Evolutionary conservation across 2,113 vertebrate genomes (phyloP).

Genomic region (Thymallus thymallus): DNA sequence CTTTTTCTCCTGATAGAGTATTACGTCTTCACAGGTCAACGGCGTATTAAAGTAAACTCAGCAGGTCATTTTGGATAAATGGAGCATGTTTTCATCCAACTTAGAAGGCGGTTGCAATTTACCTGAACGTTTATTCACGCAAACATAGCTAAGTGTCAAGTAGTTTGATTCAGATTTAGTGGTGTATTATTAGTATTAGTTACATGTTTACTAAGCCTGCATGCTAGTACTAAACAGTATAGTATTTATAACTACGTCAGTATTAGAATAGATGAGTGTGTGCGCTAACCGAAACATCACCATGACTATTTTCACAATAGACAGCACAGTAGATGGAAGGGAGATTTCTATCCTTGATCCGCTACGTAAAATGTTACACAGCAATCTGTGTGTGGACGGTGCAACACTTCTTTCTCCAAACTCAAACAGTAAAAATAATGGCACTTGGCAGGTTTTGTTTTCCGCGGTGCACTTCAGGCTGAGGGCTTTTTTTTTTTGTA

Average conservation of each 20-base stretch:
- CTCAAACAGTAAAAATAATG: conserved; percentile 86
- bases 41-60: conserved; percentile 48
- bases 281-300: background rate
- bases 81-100: conserved; percentile 34
- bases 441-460: conserved; percentile 94
- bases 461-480: conserved; percentile 82
- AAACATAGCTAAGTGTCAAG: conserved; percentile 9
- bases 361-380: conserved; percentile 36
- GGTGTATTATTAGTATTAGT: background rate
- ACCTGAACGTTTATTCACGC: conserved; percentile 22
- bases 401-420: conserved; percentile 80
- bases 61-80: conserved; percentile 44
- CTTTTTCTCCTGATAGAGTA: conserved; percentile 69
- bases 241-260: background rate
- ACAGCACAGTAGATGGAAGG: too few relatives aligned
- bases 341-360: too few relatives aligned
- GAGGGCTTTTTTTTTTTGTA: conserved; percentile 87
- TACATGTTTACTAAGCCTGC: background rate
- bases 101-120: conserved; percentile 15
- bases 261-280: background rate
- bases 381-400: conserved; percentile 49
- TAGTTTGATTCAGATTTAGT: background rate
- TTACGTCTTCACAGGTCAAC: conserved; percentile 56
- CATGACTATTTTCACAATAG: background rate
- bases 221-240: background rate